A percentile compares a stretch with the other conserved stretches of the same genome.
Evolutionary conservation across 2,113 vertebrate genomes (phyloP).

Genomic region (Campylomormyrus numenius): DNA sequence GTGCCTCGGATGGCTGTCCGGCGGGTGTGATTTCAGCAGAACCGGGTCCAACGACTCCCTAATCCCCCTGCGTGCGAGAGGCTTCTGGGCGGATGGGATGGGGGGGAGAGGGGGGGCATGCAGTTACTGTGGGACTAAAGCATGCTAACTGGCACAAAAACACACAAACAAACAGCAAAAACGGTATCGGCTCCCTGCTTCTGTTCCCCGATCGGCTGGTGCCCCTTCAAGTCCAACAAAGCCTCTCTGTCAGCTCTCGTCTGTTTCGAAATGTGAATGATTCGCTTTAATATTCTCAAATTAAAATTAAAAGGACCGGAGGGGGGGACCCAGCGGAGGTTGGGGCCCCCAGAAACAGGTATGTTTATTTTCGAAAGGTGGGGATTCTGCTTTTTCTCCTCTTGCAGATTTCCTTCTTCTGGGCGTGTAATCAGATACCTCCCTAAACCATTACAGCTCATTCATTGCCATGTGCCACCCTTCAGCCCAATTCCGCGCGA

Average conservation of each 20-base stretch:
- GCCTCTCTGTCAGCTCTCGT: neutral
- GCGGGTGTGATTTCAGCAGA: constrained; percentile 56
- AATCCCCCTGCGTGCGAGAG: constrained; percentile 56
- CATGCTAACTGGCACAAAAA: constrained; percentile 17
- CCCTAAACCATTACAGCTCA: constrained; percentile 92
- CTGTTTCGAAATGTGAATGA: constrained; percentile 39
- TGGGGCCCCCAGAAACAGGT: constrained; percentile 41
- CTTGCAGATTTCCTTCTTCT: constrained; percentile 58
- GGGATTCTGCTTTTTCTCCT: constrained; percentile 44
- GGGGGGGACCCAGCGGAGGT: constrained; percentile 14
- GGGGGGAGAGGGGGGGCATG: neutral
- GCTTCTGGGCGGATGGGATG: constrained; percentile 31
- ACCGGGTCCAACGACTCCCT: constrained; percentile 66
- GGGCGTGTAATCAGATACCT: constrained; percentile 89
- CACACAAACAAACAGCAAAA: constrained; percentile 29
- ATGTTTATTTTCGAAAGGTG: constrained; percentile 47
- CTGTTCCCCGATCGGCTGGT: neutral
- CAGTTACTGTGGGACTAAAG: constrained; percentile 42
- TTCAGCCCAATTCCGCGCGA: constrained; percentile 76
- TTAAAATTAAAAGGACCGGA: constrained; percentile 24
- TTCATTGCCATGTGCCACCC: constrained; percentile 81
- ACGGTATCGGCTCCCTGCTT: neutral
- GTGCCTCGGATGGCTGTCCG: constrained; percentile 68
- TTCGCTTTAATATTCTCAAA: constrained; percentile 27
- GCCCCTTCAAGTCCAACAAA: neutral